phyloP scores from a whole-genome alignment of 2,113 vertebrate species.

The Mobula hypostoma region DNA sequence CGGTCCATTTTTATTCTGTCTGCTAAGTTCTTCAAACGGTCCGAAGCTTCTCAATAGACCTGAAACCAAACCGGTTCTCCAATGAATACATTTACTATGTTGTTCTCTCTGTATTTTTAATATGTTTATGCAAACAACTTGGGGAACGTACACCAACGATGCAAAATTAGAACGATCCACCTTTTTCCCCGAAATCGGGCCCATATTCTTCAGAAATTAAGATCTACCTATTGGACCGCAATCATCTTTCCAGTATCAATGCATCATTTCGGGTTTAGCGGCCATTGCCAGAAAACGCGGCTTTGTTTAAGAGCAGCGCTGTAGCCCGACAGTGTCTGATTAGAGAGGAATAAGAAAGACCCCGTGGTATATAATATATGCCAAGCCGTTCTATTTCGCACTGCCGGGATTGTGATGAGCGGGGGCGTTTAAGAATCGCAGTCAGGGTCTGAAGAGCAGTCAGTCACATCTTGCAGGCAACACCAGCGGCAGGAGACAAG shows the following conservation, averaged over 20 bases:
- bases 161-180: not conserved
- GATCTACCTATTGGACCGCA: not conserved
- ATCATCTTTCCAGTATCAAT: not conserved
- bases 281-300: not conserved
- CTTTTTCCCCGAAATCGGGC: not conserved
- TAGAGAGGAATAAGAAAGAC: not conserved
- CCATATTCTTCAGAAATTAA: not conserved
- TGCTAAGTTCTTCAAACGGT: not conserved
- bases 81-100: not conserved
- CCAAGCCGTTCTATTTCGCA: not conserved
- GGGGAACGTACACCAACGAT: not conserved
- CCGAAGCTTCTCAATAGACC: not conserved
- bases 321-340: not conserved
- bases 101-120: not conserved
- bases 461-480: slow-evolving; percentile 26
- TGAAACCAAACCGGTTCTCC: not conserved
- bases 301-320: not conserved
- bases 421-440: slow-evolving; percentile 5
- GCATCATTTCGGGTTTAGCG: not conserved
- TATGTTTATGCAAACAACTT: not conserved
- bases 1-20: not conserved
- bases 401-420: not conserved
- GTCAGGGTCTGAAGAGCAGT: not conserved
- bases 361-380: not conserved
- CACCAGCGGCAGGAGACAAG: not conserved